phyloP scores from a whole-genome alignment of 1,140 invertebrate genomes.

The Drosophila ficusphila region DNA sequence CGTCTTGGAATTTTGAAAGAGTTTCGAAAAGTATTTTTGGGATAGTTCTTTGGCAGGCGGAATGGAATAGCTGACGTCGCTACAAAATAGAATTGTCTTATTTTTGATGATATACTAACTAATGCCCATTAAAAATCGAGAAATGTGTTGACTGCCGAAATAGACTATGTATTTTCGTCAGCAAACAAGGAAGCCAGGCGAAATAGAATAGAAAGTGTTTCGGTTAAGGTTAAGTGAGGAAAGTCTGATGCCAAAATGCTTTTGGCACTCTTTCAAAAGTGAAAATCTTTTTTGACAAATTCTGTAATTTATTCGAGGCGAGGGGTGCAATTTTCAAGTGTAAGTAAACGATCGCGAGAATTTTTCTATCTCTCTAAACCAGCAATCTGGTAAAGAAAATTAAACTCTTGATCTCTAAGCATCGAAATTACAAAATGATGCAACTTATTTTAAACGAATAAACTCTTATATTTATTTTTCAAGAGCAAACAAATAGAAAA shows the following conservation, averaged over 20 bases:
- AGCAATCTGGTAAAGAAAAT: background rate
- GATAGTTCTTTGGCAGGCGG: background rate
- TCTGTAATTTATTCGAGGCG: constrained; percentile 59
- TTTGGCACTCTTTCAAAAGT: constrained; percentile 45
- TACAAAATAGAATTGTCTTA: constrained; percentile 31
- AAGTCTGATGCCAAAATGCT: constrained; percentile 31
- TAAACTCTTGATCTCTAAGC: background rate
- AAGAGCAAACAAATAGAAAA: constrained; percentile 12
- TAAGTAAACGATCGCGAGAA: background rate
- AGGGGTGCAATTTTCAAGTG: constrained; percentile 9
- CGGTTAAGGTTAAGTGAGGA: constrained; percentile 58
- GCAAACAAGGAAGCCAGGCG: constrained; percentile 6
- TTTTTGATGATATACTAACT: constrained; percentile 57
- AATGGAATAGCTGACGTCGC: background rate
- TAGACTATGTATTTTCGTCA: constrained; percentile 53
- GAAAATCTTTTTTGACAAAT: constrained; percentile 64
- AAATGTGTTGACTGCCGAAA: constrained; percentile 12
- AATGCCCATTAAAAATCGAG: constrained; percentile 55
- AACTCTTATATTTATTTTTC: constrained; percentile 1
- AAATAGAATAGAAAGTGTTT: constrained; percentile 28
- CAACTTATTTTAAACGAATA: constrained; percentile 3
- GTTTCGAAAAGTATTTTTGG: constrained; percentile 35
- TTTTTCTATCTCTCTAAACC: background rate
- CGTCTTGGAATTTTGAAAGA: constrained; percentile 46
- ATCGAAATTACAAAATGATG: too few species aligned